A percentile compares a stretch with the other conserved stretches of the same genome.
Evolutionary conservation across 2,888 invertebrate species (phyloP).

Genomic region (Tinea trinotella): DNA sequence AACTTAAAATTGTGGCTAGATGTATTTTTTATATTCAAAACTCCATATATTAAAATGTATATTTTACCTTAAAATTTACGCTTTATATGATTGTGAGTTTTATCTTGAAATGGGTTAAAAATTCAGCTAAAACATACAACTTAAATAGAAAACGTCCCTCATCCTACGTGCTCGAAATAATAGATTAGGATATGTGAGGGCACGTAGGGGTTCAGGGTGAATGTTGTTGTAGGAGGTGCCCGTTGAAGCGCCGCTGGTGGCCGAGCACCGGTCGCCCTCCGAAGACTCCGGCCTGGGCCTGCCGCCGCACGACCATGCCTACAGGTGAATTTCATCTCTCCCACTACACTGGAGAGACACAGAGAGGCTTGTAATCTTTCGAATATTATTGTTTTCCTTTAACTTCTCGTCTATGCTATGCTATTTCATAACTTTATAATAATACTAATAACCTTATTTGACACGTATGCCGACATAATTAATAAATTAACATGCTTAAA

Average conservation of each 20-base stretch:
- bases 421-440: background rate
- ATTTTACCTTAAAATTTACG: background rate
- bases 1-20: background rate
- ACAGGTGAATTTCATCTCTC: constrained; percentile 62
- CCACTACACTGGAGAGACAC: constrained; percentile 2
- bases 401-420: background rate
- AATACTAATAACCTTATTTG: background rate
- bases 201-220: constrained; percentile 66
- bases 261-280: constrained; percentile 88
- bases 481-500: background rate
- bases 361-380: constrained; percentile 5
- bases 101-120: background rate
- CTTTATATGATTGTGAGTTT: background rate
- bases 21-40: background rate
- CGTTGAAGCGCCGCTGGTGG: constrained; percentile 71
- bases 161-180: constrained; percentile 6
- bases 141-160: background rate
- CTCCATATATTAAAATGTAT: background rate
- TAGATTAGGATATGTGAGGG: constrained; percentile 21
- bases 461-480: background rate
- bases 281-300: constrained; percentile 96
- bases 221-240: constrained; percentile 69
- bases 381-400: background rate
- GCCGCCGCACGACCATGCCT: constrained; percentile 80
- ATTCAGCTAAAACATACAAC: background rate